These are phyloP conservation scores for Phaethornis superciliosus DNA, from an alignment of 2,113 vertebrate species.

Conservation along the genomic window DNA sequence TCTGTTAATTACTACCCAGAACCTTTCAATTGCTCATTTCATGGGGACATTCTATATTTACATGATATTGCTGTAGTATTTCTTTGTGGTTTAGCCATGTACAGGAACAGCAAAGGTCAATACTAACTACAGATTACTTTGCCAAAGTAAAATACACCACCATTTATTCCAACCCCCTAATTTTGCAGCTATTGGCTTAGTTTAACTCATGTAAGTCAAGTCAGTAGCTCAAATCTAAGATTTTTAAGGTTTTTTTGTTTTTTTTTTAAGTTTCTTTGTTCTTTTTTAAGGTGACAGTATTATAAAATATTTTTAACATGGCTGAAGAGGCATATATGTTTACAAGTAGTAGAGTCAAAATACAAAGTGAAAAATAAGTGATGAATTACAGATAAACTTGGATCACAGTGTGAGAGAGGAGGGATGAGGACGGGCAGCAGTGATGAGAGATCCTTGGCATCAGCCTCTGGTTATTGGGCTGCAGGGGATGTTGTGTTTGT, in stretches of 20 bases:
- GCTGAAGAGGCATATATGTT: rapidly evolving
- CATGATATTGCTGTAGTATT: conserved; percentile 12
- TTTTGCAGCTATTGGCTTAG: conserved; percentile 11
- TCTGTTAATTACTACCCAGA: conserved; percentile 34
- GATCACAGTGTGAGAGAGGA: not conserved
- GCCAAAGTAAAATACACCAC: not conserved
- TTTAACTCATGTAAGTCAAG: not conserved
- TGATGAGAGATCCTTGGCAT: not conserved
- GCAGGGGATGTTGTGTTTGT: not conserved
- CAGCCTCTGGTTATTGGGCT: not conserved
- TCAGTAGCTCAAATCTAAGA: not conserved
- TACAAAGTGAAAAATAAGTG: not conserved
- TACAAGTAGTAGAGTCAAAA: not conserved
- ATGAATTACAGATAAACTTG: not conserved
- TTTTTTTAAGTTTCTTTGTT: not conserved
- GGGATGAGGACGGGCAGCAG: not conserved
- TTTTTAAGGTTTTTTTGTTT: not conserved
- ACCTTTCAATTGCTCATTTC: conserved; percentile 34
- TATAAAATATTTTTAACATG: not conserved
- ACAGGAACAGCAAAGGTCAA: conserved; percentile 31
- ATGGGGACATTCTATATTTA: conserved; percentile 67
- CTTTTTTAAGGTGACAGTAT: not conserved
- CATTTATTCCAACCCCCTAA: conserved; percentile 23
- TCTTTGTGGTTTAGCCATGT: conserved; percentile 52
- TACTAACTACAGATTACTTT: conserved; percentile 66